A percentile compares a stretch with the other conserved stretches of the same genome.
phyloP scores from a whole-genome alignment of 2,888 invertebrate species.

The Dermolepida albohirtum region DNA sequence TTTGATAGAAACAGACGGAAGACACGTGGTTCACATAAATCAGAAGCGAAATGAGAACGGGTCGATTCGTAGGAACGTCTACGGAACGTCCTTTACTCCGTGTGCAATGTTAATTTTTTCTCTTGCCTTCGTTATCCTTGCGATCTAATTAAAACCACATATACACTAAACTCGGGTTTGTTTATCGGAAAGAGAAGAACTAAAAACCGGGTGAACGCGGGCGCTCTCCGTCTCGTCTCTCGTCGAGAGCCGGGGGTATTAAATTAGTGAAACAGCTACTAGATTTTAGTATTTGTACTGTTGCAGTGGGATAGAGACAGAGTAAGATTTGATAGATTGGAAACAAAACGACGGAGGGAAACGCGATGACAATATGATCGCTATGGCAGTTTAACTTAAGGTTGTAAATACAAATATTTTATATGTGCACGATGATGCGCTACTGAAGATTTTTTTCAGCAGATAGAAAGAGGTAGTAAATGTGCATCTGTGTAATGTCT shows the following conservation, averaged over 20 bases:
- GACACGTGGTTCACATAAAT: slow-evolving; percentile 56
- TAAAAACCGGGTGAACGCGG: slow-evolving; percentile 35
- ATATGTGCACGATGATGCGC: slow-evolving; percentile 23
- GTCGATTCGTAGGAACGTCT: slow-evolving; percentile 29
- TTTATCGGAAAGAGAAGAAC: slow-evolving; percentile 34
- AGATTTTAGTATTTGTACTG: slow-evolving; percentile 35
- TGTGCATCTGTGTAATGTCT: not conserved
- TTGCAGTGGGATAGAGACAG: slow-evolving; percentile 35
- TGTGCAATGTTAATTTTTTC: slow-evolving; percentile 16
- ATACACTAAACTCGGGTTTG: slow-evolving; percentile 27
- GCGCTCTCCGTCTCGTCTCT: slow-evolving; percentile 17
- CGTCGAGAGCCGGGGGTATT: slow-evolving; percentile 30
- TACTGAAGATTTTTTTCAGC: slow-evolving; percentile 6
- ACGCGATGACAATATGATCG: slow-evolving; percentile 35
- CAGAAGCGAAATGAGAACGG: slow-evolving; percentile 27
- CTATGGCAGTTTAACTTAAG: slow-evolving; percentile 38
- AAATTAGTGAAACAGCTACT: slow-evolving; percentile 39
- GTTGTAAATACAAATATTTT: slow-evolving; percentile 33
- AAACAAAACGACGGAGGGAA: slow-evolving; percentile 28
- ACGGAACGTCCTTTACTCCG: slow-evolving; percentile 2
- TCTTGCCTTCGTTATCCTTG: slow-evolving; percentile 17
- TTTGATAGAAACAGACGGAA: slow-evolving; percentile 62
- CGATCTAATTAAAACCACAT: slow-evolving; percentile 33
- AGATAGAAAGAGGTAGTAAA: slow-evolving; percentile 18
- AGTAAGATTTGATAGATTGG: slow-evolving; percentile 36